These are phyloP conservation scores for Prionailurus viverrinus DNA, from an alignment of 2,113 vertebrate genomes.

Conservation along the genomic window DNA sequence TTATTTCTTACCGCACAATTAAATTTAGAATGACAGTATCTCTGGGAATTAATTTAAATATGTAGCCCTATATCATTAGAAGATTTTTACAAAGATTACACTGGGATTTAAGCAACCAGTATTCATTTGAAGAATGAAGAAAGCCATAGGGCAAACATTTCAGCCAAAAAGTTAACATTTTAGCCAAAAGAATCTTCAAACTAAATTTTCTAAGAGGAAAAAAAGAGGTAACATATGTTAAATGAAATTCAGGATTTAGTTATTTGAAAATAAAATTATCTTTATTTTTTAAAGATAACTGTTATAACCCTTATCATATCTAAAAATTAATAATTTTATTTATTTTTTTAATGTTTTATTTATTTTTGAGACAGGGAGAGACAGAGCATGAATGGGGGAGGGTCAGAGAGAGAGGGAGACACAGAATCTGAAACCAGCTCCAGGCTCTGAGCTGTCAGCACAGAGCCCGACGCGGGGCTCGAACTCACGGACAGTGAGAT, in stretches of 20 bases:
- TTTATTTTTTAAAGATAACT: background rate
- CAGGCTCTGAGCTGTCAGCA: too few relatives aligned
- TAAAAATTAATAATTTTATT: background rate
- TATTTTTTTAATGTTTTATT: too few relatives aligned
- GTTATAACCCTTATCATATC: background rate
- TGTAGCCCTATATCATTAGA: constrained; percentile 50
- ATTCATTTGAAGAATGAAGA: constrained; percentile 37
- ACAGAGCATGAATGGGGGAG: too few relatives aligned
- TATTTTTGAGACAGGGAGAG: too few relatives aligned
- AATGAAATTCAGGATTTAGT: background rate
- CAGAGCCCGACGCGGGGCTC: too few relatives aligned
- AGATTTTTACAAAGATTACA: constrained; percentile 59
- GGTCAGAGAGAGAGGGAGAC: too few relatives aligned
- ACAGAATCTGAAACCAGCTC: too few relatives aligned
- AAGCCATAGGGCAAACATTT: constrained; percentile 32
- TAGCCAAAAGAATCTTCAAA: background rate
- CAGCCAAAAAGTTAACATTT: background rate
- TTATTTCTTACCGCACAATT: constrained; percentile 67
- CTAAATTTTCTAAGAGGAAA: constrained; percentile 13
- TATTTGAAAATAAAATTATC: constrained; percentile 26
- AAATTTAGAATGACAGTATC: constrained; percentile 61
- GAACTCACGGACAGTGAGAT: too few relatives aligned
- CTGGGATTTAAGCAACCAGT: constrained; percentile 23
- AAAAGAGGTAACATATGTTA: background rate
- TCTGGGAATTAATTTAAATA: constrained; percentile 66